These are phyloP conservation scores for Choristoneura fumiferana DNA, from an alignment of 1,140 invertebrate species.

Conservation along the genomic window DNA sequence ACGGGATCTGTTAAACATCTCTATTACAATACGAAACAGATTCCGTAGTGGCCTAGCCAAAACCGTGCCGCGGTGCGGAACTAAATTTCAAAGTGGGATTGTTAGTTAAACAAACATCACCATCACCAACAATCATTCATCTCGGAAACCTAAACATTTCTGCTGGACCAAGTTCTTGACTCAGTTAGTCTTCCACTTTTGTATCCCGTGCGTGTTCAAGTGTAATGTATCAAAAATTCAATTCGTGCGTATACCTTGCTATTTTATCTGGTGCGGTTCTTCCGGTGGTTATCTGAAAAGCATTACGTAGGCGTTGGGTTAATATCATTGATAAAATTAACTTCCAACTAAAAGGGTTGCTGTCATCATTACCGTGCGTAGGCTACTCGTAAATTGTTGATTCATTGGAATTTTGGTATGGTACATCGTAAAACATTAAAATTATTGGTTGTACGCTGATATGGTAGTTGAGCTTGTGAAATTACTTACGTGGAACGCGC, in stretches of 20 bases:
- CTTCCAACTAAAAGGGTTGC: too few relatives aligned
- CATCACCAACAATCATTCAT: neutral
- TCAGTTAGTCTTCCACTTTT: neutral
- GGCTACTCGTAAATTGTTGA: too few relatives aligned
- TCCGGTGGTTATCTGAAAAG: neutral
- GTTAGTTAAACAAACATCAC: conserved; percentile 11
- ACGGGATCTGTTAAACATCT: too few relatives aligned
- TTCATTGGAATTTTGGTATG: too few relatives aligned
- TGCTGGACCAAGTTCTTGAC: neutral
- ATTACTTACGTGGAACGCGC: too few relatives aligned
- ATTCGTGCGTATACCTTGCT: too few relatives aligned
- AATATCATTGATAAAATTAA: too few relatives aligned
- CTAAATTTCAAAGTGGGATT: conserved; percentile 16
- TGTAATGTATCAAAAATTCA: neutral
- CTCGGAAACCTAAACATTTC: conserved; percentile 1
- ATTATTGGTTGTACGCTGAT: too few relatives aligned
- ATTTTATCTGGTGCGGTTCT: neutral
- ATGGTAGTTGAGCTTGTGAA: too few relatives aligned
- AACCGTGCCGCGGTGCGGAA: conserved; percentile 5
- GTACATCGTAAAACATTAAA: too few relatives aligned
- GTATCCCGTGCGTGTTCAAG: neutral
- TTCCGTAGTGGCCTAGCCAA: neutral
- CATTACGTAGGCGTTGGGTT: neutral
- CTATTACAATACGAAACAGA: too few relatives aligned
- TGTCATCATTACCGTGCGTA: too few relatives aligned